Evolutionary conservation across 2,797 vertebrate genomes (phyloP), one percentile per base, ranked within the genome.

Genomic region (Dallia pectoralis): DNA sequence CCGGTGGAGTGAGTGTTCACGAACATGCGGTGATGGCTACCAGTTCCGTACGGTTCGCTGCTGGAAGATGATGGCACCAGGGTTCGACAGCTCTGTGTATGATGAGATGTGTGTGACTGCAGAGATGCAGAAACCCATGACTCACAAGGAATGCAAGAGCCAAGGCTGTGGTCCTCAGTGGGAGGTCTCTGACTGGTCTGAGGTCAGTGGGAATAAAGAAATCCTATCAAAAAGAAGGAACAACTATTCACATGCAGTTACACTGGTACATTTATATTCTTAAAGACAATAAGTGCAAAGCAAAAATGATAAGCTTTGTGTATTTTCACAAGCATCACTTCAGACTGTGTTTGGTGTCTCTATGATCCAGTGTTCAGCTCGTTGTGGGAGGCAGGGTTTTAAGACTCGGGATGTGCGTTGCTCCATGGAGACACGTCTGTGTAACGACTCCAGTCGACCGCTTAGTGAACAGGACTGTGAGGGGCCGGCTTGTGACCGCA

Each of bases 31-130:
- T 0, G 95, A 96, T 75, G 96, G 96, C 0, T 90, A 91, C 71
- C 96, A 96, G 87, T 95, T 93, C 73, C 93, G 96, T 22, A 94
- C 93, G 0, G 95, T 96, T 76, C 95, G 96, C 75, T 97, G 96
- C 88, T 97, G 96, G 96, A 95, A 94, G 86, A 97, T 97, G 95
- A 85, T 97, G 83, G 95, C 95, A 0, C 95, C 94, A 0, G 96
- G 96, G 4, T 94, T 97, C 0, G 96, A 97, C 89, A 97, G 96
- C 77, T 96, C 96, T 0, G 95, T 95, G 71, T 97, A 97, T 0
- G 93, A 96, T 0, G 93, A 95, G 1, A 87, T 96, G 75, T 97
- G 96, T 68, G 92, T 95, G 78, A 87, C 91, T 19, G 90, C 89
- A 0, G 93, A 94, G 63, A 89, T 95, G 53, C 90, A 93, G 86